Evolutionary conservation across 1,140 invertebrate species (phyloP), one percentile per base, ranked within the genome.

Genomic region (Dysdera silvatica): DNA sequence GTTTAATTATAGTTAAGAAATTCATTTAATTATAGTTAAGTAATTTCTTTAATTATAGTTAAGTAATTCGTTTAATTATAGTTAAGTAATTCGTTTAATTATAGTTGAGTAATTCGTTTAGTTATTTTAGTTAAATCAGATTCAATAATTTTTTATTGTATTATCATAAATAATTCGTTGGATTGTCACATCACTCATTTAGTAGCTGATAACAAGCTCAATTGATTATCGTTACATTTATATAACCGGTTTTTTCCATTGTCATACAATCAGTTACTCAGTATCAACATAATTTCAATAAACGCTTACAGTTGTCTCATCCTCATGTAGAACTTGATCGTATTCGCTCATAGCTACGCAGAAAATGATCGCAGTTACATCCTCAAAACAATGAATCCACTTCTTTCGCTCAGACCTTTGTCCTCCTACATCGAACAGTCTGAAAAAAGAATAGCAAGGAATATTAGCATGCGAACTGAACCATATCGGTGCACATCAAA

Each of bases 331-430:
- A 7, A 82, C 80, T 73, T 83, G 81, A 70, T 83, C 82, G 71
- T 83, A 83, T 75, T 83, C 87, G 68, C 86, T 88, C 71, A 96
- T 81, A 14, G 93, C 91, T 51, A 95, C 93, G 78, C 93, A 95
- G 76, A 97, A 97, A 68, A 97, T 96, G 65, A 91, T 96, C 52
- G 93, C 91, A 8, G 91, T 94, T 1, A 95, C 91, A 56, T 89
- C 90, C 77, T 95, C 92, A 75, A 96, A 96, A 80, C 93, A 95
- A 75, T 96, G 91, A 72, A 95, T 95, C 91, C 93, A 95, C 74
- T 95, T 95, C 77, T 95, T 95, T 61, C 92, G 79, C 75, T 95
- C 92, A n/a, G 89, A 93, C 69, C 92, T 77, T 66, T 80, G 76
- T 65, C 80, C 78, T 70, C 83, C 81, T 20, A 82, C 71, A 67